Base-by-base conservation (phyloP, 1,140 invertebrate species). In the Gonioctena quinquepunctata region DNA sequence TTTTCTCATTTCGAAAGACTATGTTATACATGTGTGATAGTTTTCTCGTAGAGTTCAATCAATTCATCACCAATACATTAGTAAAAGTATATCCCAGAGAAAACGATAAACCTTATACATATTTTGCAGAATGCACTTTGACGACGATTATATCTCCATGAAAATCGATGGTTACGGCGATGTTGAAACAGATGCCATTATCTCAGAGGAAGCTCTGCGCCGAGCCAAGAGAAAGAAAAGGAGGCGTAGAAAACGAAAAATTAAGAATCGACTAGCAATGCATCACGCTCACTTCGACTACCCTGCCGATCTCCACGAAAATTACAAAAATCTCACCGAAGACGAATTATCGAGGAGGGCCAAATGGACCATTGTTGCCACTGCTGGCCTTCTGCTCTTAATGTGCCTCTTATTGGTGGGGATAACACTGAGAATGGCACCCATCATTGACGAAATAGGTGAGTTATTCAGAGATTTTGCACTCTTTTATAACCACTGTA, bases 361-460 rank as follows among this genome's bases (percentile, higher is more conserved):
- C 7, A 89, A 92, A 68, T 95, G 93, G 90, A 94, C 93, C 27
- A 95, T 96, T 80, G 92, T 94, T 79, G 91, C 92, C 69, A 95
- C 94, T 19, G 94, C 94, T 42, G 93, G 93, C 75, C 86, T 95
- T 49, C 86, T 96, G 28, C 87, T 96, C 13, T 89, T 94, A 70
- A 93, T 95, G 86, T 95, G 94, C 79, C 88, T 96, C 70, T 85
- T 96, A 62, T 85, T 96, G 18, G 94, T 96, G n/a, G 94, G 94
- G 1, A 90, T 95, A 42, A 96, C 94, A 0, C 85, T 96, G 2
- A 84, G 94, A 28, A 94, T 96, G 92, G 94, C 94, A 2, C 94
- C 94, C 1, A 90, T 96, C 60, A 96, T 96, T 74, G 94, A 96
- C 80, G 93, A 96, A 79, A 94, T 96, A 90, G 94, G 94, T 96